Base-by-base conservation (phyloP, 2,113 vertebrate species). In the Thermophis baileyi region DNA sequence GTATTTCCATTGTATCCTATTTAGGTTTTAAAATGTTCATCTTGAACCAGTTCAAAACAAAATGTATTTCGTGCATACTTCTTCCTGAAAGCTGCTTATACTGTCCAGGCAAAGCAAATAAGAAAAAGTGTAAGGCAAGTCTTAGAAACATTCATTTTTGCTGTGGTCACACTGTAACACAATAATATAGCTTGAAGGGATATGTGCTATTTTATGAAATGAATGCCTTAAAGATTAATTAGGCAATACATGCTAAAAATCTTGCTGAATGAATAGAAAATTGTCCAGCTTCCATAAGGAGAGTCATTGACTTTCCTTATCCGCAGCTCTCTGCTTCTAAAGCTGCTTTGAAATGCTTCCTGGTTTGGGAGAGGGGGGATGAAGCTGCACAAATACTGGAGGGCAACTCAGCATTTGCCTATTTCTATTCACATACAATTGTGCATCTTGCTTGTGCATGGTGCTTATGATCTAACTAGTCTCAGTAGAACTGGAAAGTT, bases 101-200 rank as follows among this genome's bases (percentile, higher is more conserved):
- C 12, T 40, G 16, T 50, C 40, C 91, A 88, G 40, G 55, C 30
- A 91, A 87, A 40, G 20, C 49, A 50, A 87, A 3, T 14, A 86
- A 51, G 35, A 85, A 91, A 87, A 46, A 55, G 89, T 14, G 30
- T 87, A 89, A 14, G 94, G 85, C 46, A 91, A 35, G 3, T 35
- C 49, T 40, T 87, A 93, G 46, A 92, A 87, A 27, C 16, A 54
- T 91, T 94, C 88, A 91, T 91, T 69, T 44, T 60, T 3, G 18
- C 4, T 87, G 50, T 90, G 51, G 87, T 50, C 87, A 89, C 4
- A 92, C 93, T 81, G 35, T 40, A 81, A 94, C 3, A 90, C 88
- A 4, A 92, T 16, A 93, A 93, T 53, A 49, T 0, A 88, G 11
- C 22, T 69, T 6, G 90, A 46, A 14, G 94, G 49, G 57, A 93